Evolutionary conservation across 1,140 invertebrate species (phyloP), one percentile per base, ranked within the genome.

Genomic region (Zophobas morio): DNA sequence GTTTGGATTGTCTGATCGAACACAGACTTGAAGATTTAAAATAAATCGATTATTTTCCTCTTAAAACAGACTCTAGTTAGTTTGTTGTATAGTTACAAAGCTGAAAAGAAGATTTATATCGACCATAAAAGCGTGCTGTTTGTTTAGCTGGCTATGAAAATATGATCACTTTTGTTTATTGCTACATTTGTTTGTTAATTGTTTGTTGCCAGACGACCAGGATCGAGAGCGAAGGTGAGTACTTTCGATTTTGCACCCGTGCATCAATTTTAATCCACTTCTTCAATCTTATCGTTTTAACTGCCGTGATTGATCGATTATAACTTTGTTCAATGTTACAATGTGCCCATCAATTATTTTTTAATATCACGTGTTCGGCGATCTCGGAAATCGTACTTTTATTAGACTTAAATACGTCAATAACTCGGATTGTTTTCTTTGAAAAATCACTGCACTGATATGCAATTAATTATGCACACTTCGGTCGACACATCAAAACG

Each of bases 1-100:
- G 79, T 82, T 82, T 82, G 81, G 81, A 82, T 82, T 81, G 75
- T 79, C 54, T 82, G 79, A 82, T 81, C 49, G 78, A 82, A 82
- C 71, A 79, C 81, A 82, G 81, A 81, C 72, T 76, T 47, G 49
- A 54, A 56, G 77, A 77, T 80, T 79, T 80, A 78, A 80, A 81
- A 79, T 78, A 82, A 82, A 80, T 76, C 79, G 76, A 79, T 78
- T 79, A 79, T 79, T 79, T 77, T 74, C 70, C 75, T 72, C 74
- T 75, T 76, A 77, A 49, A 75, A 75, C 75, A 77, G 75, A 75
- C 57, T 71, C 74, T 53, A 56, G 70, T 76, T 73, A 74, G 74
- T 75, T 72, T 73, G 70, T 60, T 72, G 63, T 75, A 63, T 49
- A 77, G 78, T 70, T 76, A 60, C 56, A 76, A 73, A 70, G 70